These are phyloP conservation scores for Leptoteleia sp. DNA, from an alignment of 1,140 invertebrate genomes.

Conservation along the genomic window DNA sequence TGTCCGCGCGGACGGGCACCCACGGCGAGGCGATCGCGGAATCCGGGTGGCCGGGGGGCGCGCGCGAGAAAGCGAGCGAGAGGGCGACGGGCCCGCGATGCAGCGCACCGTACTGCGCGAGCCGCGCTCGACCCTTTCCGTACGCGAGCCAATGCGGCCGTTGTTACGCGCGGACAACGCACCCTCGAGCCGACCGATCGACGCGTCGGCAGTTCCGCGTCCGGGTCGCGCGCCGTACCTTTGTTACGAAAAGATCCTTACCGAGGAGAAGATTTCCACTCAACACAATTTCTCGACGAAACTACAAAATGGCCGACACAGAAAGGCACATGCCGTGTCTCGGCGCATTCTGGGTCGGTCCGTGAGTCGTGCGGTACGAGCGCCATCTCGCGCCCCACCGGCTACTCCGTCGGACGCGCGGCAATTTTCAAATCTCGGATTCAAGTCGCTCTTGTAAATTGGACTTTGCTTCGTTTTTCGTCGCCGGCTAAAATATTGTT, in stretches of 20 bases:
- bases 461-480: too few relatives aligned
- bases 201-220: conserved; percentile 55
- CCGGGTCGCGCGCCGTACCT: conserved; percentile 61
- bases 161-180: conserved; percentile 1
- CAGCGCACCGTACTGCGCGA: conserved; percentile 12
- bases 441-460: too few relatives aligned
- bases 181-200: conserved; percentile 20
- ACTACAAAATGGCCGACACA: conserved; percentile 87
- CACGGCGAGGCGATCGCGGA: not conserved
- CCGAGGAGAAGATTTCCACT: conserved; percentile 81
- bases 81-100: conserved; percentile 6
- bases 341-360: conserved; percentile 82
- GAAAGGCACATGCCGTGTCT: conserved; percentile 85
- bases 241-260: conserved; percentile 74
- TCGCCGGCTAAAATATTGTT: too few relatives aligned
- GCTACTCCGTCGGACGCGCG: conserved; percentile 20
- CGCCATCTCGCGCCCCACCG: conserved; percentile 46
- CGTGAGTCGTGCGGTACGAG: conserved; percentile 30
- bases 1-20: not conserved
- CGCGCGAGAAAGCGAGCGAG: conserved; percentile 15
- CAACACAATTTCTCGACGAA: conserved; percentile 84
- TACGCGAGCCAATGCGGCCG: conserved; percentile 42
- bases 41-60: not conserved
- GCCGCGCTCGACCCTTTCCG: conserved; percentile 24
- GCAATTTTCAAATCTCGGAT: not conserved